These are phyloP conservation scores for Stegastes partitus DNA, from an alignment of 2,113 vertebrate species.

Conservation along the genomic window DNA sequence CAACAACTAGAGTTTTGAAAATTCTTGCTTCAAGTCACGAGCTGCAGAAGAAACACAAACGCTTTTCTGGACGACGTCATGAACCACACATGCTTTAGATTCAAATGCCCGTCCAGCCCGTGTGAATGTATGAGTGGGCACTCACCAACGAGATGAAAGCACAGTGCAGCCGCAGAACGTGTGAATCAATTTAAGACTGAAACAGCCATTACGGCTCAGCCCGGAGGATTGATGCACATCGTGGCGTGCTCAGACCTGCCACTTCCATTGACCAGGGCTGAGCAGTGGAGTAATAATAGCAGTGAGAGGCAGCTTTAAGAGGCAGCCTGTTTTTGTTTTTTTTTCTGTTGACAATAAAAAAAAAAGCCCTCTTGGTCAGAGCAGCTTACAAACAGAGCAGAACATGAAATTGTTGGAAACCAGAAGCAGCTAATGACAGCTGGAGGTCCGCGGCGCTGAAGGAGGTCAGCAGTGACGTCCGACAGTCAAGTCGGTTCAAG, in stretches of 20 bases:
- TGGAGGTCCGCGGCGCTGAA: conserved; percentile 24
- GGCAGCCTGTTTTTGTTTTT: no score
- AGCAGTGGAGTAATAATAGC: conserved; percentile 6
- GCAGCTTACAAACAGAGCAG: background rate
- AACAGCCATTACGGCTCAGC: conserved; percentile 28
- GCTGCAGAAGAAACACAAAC: background rate
- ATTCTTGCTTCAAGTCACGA: background rate
- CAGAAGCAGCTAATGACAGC: no score
- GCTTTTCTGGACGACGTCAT: background rate
- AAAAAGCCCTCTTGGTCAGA: background rate
- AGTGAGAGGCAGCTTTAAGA: conserved; percentile 2
- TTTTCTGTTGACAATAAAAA: background rate
- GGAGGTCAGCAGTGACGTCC: background rate
- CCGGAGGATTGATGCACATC: conserved; percentile 33
- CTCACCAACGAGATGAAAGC: conserved; percentile 38
- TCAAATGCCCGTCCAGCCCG: conserved; percentile 14
- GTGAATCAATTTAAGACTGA: conserved; percentile 46
- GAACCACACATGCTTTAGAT: conserved; percentile 5
- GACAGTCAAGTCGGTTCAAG: background rate
- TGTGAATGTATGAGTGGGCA: conserved; percentile 1
- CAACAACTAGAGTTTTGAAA: background rate
- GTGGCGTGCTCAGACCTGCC: conserved; percentile 25
- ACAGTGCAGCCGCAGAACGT: background rate
- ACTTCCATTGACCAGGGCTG: conserved; percentile 17
- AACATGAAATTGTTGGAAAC: no score